phyloP scores from a whole-genome alignment of 2,888 invertebrate species.

The Caenorhabditis sp. region DNA sequence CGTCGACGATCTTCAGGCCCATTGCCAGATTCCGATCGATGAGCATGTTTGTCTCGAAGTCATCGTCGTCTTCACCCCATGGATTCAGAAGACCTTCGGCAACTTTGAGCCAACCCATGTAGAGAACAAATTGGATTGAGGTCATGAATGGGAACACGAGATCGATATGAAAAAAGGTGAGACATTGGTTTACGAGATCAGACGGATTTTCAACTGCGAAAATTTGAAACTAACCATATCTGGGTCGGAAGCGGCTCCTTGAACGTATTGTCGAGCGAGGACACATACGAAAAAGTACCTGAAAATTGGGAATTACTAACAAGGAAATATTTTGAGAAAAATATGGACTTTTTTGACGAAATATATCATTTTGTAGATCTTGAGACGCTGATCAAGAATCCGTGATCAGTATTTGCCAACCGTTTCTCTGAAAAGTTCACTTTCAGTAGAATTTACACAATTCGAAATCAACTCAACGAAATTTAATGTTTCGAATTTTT shows the following conservation, averaged over 20 bases:
- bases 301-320: too few species aligned
- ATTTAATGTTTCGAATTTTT: too few species aligned
- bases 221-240: slow-evolving; percentile 25
- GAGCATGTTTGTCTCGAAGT: slow-evolving; percentile 60
- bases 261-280: slow-evolving; percentile 51
- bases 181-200: background rate
- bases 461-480: too few species aligned
- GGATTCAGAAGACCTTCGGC: slow-evolving; percentile 66
- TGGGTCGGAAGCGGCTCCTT: slow-evolving; percentile 30
- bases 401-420: too few species aligned
- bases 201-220: background rate
- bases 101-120: slow-evolving; percentile 66
- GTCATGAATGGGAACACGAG: slow-evolving; percentile 62
- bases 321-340: too few species aligned
- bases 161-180: slow-evolving; percentile 44
- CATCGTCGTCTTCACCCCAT: too few species aligned
- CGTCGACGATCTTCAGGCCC: slow-evolving; percentile 60
- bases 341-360: too few species aligned
- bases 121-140: slow-evolving; percentile 58
- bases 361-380: too few species aligned
- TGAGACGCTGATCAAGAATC: too few species aligned
- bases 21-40: slow-evolving; percentile 60
- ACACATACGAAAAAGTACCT: slow-evolving; percentile 55
- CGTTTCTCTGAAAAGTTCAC: too few species aligned
- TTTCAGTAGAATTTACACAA: too few species aligned